Conservation (phyloP, 2,888 invertebrate species). For the Hololepta plana region DNA sequence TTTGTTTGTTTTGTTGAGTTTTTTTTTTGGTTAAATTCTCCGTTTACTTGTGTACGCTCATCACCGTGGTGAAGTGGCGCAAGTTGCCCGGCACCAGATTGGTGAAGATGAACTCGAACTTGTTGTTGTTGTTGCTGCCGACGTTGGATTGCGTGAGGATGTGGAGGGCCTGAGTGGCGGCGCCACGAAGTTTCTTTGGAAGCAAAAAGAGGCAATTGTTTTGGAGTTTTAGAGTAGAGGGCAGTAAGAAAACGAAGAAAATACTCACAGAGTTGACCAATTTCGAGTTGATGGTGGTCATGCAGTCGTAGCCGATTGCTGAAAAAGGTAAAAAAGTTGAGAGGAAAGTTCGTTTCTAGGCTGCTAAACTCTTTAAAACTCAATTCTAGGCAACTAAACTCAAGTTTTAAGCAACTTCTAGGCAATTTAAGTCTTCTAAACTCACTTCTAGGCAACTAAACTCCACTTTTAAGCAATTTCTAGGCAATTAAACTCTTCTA, state of each 20-base stretch:
- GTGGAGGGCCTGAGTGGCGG: slow-evolving; percentile 73
- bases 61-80: slow-evolving; percentile 75
- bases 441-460: no score
- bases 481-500: no score
- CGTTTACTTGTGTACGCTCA: slow-evolving; percentile 87
- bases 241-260: slow-evolving; percentile 3
- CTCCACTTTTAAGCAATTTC: no score
- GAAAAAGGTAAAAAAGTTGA: slow-evolving; percentile 14
- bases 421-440: no score
- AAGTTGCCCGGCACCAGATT: slow-evolving; percentile 72
- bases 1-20: slow-evolving; percentile 1
- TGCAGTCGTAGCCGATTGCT: slow-evolving; percentile 83
- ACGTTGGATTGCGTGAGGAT: slow-evolving; percentile 65
- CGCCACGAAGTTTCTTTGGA: slow-evolving; percentile 73
- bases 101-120: slow-evolving; percentile 95
- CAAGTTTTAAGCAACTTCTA: no score
- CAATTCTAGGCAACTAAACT: no score
- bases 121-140: no score
- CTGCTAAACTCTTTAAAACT: no score
- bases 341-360: no score
- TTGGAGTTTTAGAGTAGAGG: slow-evolving; percentile 2
- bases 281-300: slow-evolving; percentile 64
- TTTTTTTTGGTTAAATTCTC: no score
- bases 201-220: slow-evolving; percentile 15
- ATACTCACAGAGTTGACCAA: slow-evolving; percentile 60